phyloP scores from a whole-genome alignment of 1,140 invertebrate genomes.

The Orchestia grillus region DNA sequence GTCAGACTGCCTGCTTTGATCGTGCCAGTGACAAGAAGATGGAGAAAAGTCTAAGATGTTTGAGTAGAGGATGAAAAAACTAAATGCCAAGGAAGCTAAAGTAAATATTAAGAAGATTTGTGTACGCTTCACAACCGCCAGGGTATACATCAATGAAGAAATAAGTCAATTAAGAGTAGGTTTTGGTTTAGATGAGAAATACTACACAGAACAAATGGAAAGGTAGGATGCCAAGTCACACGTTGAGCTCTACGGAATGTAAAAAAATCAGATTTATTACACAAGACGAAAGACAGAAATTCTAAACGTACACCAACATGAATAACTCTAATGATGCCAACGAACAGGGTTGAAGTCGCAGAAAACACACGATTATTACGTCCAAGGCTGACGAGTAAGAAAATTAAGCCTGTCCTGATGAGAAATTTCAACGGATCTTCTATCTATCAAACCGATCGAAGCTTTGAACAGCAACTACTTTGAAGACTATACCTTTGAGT shows the following conservation, averaged over 20 bases:
- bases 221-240: neutral
- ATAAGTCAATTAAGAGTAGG: neutral
- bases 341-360: no score
- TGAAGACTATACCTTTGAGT: neutral
- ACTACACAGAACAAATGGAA: neutral
- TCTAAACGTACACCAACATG: no score
- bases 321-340: no score
- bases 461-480: neutral
- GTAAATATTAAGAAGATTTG: neutral
- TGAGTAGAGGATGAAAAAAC: neutral
- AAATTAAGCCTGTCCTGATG: no score
- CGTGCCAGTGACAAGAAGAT: neutral
- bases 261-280: neutral
- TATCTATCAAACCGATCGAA: neutral
- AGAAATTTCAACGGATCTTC: no score
- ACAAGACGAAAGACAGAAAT: no score
- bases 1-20: no score
- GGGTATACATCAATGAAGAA: neutral
- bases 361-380: no score
- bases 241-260: neutral
- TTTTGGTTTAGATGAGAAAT: neutral
- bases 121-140: neutral
- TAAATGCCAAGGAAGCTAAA: neutral
- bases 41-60: neutral
- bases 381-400: no score